These are phyloP conservation scores for Cherax quadricarinatus DNA, from an alignment of 1,140 invertebrate genomes.

Conservation along the genomic window DNA sequence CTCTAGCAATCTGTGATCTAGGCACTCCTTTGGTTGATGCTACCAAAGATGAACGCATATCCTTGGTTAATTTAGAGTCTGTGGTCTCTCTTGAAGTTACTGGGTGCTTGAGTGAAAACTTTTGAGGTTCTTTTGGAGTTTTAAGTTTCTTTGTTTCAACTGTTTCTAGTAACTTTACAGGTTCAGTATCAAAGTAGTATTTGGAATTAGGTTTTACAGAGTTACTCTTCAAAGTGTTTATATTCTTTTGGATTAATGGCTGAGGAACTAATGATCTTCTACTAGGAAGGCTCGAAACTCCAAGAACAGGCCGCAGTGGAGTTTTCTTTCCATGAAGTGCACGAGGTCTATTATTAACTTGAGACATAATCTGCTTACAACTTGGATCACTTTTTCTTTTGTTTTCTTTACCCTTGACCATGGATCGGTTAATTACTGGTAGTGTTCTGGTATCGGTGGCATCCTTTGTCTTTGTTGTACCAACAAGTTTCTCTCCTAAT, in stretches of 20 bases:
- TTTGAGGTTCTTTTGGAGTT: not conserved
- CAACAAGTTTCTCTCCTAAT: not conserved
- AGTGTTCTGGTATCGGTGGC: not conserved
- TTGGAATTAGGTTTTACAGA: not conserved
- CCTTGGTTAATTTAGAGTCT: not conserved
- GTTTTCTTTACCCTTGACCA: not conserved
- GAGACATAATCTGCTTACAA: not conserved
- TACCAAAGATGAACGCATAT: not conserved
- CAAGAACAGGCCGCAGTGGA: not conserved
- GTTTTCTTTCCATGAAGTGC: not conserved
- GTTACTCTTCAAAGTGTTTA: not conserved
- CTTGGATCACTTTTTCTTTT: not conserved
- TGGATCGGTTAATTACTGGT: not conserved
- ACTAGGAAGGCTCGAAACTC: not conserved
- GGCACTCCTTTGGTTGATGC: not conserved
- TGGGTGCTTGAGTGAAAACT: not conserved
- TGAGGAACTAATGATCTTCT: not conserved
- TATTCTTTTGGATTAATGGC: not conserved
- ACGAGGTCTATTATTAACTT: not conserved
- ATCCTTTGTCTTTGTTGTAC: not conserved
- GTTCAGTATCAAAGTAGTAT: not conserved
- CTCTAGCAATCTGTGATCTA: not conserved
- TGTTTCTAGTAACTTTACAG: not conserved
- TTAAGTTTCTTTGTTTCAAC: not conserved
- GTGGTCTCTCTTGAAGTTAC: not conserved